Conservation (phyloP, 2,888 invertebrate genomes). For the Gasteruption jaculator region DNA sequence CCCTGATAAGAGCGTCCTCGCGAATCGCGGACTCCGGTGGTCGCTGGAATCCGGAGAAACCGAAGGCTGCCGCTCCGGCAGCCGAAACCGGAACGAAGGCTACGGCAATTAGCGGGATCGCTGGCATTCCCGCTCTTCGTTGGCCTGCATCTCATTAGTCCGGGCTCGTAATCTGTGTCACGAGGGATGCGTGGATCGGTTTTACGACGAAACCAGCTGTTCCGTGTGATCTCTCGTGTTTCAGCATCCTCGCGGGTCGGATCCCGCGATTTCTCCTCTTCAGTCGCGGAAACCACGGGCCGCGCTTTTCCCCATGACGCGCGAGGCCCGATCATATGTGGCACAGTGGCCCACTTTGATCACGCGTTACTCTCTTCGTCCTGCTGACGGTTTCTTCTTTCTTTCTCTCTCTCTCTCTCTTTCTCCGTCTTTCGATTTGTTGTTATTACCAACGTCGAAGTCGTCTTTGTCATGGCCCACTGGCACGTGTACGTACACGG, state of each 20-base stretch:
- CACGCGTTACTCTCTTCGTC: conserved; percentile 1
- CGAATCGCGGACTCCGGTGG: conserved; percentile 1
- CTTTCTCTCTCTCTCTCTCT: conserved; percentile 21
- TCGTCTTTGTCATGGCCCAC: not conserved
- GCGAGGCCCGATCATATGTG: conserved; percentile 25
- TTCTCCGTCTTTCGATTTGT: conserved; percentile 22
- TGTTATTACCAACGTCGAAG: too few relatives aligned
- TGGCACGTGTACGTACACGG: not conserved
- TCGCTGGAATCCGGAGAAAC: conserved; percentile 10
- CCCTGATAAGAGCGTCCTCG: too few relatives aligned
- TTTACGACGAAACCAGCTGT: too few relatives aligned
- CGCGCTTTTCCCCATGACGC: conserved; percentile 28
- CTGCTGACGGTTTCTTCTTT: conserved; percentile 24
- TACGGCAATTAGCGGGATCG: conserved; percentile 1
- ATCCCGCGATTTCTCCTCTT: too few relatives aligned
- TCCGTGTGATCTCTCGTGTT: too few relatives aligned
- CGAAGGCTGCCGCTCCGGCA: too few relatives aligned
- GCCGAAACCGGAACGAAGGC: too few relatives aligned
- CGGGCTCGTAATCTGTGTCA: not conserved
- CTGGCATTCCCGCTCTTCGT: conserved; percentile 2
- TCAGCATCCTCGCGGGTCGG: too few relatives aligned
- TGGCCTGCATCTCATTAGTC: not conserved
- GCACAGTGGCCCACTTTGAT: conserved; percentile 41
- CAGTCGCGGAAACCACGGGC: too few relatives aligned
- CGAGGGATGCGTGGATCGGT: too few relatives aligned